A percentile compares a stretch with the other conserved stretches of the same genome.
phyloP scores from a whole-genome alignment of 2,888 invertebrate species.

The Listrodromus nycthemerus region DNA sequence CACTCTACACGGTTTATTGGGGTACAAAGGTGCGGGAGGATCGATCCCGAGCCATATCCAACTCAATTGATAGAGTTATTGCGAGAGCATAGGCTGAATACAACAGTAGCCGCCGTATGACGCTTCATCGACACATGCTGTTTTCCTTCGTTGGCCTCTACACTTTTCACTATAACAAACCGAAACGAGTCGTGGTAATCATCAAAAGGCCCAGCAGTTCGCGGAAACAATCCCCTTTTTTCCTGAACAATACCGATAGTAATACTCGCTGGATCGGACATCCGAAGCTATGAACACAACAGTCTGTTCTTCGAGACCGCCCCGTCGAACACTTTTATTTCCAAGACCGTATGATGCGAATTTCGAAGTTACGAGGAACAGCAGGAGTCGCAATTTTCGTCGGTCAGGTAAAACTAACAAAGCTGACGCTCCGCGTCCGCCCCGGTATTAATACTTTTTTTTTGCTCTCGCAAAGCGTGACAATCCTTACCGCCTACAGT shows the following conservation, averaged over 20 bases:
- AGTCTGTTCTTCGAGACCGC: constrained; percentile 8
- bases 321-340: constrained; percentile 24
- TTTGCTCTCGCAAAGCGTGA: constrained; percentile 26
- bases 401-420: constrained; percentile 34
- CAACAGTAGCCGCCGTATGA: constrained; percentile 34
- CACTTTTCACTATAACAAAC: constrained; percentile 31
- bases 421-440: constrained; percentile 6
- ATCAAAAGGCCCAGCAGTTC: background rate
- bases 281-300: background rate
- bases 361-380: background rate
- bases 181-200: constrained; percentile 1
- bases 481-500: constrained; percentile 30
- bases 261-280: background rate
- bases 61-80: constrained; percentile 59
- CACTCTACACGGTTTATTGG: background rate
- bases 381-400: constrained; percentile 52
- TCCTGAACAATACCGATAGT: background rate
- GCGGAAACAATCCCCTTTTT: constrained; percentile 9
- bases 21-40: constrained; percentile 44
- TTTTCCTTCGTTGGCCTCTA: constrained; percentile 17
- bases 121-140: constrained; percentile 31
- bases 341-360: background rate
- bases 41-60: constrained; percentile 29
- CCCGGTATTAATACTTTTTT: background rate
- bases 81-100: background rate